Base-by-base conservation (phyloP, 2,797 vertebrate species). In the Gambelia wislizenii region DNA sequence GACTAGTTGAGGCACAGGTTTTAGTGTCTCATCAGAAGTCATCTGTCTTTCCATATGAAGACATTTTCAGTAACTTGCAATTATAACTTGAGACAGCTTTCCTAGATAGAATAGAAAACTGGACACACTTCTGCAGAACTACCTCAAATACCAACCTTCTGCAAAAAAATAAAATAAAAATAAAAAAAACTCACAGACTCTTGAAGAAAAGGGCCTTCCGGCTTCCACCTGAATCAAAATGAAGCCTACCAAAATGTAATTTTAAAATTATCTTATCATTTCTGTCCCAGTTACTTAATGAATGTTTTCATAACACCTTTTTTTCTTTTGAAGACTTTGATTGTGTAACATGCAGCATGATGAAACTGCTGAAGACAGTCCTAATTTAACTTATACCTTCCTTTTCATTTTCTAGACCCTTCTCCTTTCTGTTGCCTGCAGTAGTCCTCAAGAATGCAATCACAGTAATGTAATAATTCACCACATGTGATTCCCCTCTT, bases 221-320 rank as follows among this genome's bases (percentile, higher is more conserved):
- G 42, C 25, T 64, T 54, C 33, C 18, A 76, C 42, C 39, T 59
- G 39, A 85, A 42, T 75, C 22, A 61, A 39, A 54, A 30, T 22
- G n/a, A 80, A 56, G 25, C 12, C n/a, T 74, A 39, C 64, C 64
- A 72, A 81, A 80, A 87, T 81, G 42, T 47, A 47, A 52, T 67
- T 87, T 87, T 22, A 44, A 70, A 87, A 56, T 49, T 69, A 81
- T 69, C 20, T 39, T 47, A 83, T 88, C 33, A 33, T 88, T 88
- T 83, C 54, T 88, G 33, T 42, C 52, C 25, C 25, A 33, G 59
- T 39, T 70, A 54, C 64, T 87, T 80, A 70, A 72, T 80, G 42
- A 27, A 87, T 9, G 22, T 67, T 81, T 86, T 61, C 54, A 54
- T 78, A n/a, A 88, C 49, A 52, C 56, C 49, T 42, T 81, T 92